Conservation (phyloP, 2,797 vertebrate species). For the Enteromius treurensis region DNA sequence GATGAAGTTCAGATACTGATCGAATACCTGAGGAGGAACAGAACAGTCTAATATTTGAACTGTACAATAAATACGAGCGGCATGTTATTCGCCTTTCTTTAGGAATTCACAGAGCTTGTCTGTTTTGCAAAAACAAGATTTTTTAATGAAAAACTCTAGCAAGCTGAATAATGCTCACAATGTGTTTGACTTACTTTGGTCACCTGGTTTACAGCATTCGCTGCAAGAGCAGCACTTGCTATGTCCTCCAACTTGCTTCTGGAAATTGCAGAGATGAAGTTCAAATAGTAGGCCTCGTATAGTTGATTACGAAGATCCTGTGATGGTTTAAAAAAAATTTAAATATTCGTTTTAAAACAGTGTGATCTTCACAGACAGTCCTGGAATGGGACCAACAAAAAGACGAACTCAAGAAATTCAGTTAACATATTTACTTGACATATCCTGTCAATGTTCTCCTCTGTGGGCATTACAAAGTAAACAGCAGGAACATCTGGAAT, state of each 20-base stretch:
- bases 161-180: not conserved
- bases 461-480: conserved; percentile 97
- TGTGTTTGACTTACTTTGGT: conserved; percentile 84
- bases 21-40: conserved; percentile 85
- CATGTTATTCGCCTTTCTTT: not conserved
- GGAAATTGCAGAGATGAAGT: conserved; percentile 98
- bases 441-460: conserved; percentile 96
- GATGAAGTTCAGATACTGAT: conserved; percentile 99
- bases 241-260: conserved; percentile 98
- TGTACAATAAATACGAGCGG: not conserved
- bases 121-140: not conserved
- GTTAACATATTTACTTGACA: conserved; percentile 84
- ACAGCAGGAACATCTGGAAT: conserved; percentile 96
- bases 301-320: conserved; percentile 96
- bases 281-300: conserved; percentile 95
- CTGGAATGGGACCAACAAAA: not conserved
- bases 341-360: not conserved
- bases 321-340: conserved; percentile 21
- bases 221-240: conserved; percentile 91
- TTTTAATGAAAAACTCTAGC: not conserved
- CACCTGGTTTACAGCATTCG: conserved; percentile 91
- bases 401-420: not conserved
- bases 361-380: not conserved
- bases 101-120: not conserved
- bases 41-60: conserved; percentile 4